phyloP scores from a whole-genome alignment of 2,797 vertebrate genomes.

The Lacerta viridis region DNA sequence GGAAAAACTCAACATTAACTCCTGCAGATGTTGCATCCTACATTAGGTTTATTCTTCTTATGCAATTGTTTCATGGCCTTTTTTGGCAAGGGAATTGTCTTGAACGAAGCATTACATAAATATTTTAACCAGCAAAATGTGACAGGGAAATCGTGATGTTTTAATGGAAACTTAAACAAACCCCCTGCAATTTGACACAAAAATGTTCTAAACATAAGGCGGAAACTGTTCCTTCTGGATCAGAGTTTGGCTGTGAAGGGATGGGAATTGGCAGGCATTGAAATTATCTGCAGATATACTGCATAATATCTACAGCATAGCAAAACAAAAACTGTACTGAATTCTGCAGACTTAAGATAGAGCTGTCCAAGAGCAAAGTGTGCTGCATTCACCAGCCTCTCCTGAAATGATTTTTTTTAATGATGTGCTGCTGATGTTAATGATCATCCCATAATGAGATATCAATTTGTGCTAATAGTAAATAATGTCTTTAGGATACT shows the following conservation, averaged over 20 bases:
- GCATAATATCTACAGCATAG: slow-evolving; percentile 41
- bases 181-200: slow-evolving; percentile 62
- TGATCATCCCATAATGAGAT: not conserved
- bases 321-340: slow-evolving; percentile 39
- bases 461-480: not conserved
- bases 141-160: slow-evolving; percentile 45
- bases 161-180: slow-evolving; percentile 63
- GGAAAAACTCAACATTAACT: not conserved
- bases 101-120: slow-evolving; percentile 60
- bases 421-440: not conserved
- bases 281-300: slow-evolving; percentile 66
- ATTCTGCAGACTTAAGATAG: slow-evolving; percentile 2
- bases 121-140: slow-evolving; percentile 68
- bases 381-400: not conserved
- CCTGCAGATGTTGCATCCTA: not conserved
- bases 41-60: too few species aligned
- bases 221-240: slow-evolving; percentile 62
- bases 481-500: not conserved
- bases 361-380: slow-evolving; percentile 19
- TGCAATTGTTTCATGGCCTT: slow-evolving; percentile 5
- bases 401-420: slow-evolving; percentile 15
- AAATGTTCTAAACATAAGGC: slow-evolving; percentile 53
- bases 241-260: slow-evolving; percentile 61
- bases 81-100: slow-evolving; percentile 65
- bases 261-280: slow-evolving; percentile 68